Evolutionary conservation across 2,113 vertebrate species (phyloP).

Genomic region (Prionailurus viverrinus): DNA sequence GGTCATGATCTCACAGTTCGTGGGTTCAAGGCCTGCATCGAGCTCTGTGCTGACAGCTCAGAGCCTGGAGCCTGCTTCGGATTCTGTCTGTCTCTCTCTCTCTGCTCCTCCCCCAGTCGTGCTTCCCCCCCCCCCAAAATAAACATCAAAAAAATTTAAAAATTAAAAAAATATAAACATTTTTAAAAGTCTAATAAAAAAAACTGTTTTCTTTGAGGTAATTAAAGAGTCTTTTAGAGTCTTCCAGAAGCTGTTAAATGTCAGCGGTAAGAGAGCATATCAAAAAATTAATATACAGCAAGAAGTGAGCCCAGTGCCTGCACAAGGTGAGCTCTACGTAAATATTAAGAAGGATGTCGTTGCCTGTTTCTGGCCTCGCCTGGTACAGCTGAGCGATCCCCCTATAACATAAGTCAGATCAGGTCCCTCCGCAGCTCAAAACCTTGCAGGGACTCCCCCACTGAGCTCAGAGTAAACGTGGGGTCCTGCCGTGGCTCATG

Average conservation of each 20-base stretch:
- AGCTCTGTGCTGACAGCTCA: no score
- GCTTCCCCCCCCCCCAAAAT: no score
- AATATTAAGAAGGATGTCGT: background rate
- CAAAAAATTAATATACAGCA: background rate
- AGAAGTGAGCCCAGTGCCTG: background rate
- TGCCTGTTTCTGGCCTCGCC: background rate
- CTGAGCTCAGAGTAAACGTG: background rate
- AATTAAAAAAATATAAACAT: no score
- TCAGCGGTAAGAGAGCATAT: background rate
- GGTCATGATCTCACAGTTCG: no score
- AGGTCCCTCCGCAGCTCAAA: background rate
- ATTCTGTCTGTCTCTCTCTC: no score
- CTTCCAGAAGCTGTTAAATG: background rate
- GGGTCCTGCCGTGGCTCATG: background rate
- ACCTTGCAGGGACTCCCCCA: background rate
- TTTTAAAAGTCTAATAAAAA: no score
- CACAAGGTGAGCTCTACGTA: background rate
- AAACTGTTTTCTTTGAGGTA: background rate
- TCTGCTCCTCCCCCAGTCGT: no score
- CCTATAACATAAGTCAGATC: background rate
- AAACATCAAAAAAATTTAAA: no score
- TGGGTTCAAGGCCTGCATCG: no score
- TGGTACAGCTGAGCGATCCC: no score
- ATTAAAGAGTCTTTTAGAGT: background rate
- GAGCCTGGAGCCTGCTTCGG: no score